A percentile compares a stretch with the other conserved stretches of the same genome.
phyloP scores from a whole-genome alignment of 2,888 invertebrate genomes.

The Acrobasis suavella region DNA sequence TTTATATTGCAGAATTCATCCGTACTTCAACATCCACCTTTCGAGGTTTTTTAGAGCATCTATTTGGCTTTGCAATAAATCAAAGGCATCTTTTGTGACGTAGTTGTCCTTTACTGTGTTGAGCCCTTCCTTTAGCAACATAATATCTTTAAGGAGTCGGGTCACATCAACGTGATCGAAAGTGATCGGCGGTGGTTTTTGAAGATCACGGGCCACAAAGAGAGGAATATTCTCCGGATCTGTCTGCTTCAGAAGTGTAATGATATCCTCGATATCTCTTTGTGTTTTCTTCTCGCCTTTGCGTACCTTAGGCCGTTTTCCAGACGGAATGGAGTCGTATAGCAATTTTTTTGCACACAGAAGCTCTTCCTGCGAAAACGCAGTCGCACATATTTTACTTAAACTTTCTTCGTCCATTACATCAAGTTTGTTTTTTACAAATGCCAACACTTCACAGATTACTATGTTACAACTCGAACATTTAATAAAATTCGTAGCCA shows the following conservation, averaged over 20 bases:
- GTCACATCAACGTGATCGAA: conserved; percentile 25
- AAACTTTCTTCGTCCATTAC: conserved; percentile 25
- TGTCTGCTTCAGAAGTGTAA: conserved; percentile 22
- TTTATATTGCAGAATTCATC: background rate
- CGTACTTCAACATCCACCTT: conserved; percentile 2
- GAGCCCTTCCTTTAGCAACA: conserved; percentile 7
- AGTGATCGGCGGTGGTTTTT: conserved; percentile 22
- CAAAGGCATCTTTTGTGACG: conserved; percentile 6
- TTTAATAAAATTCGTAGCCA: conserved; percentile 5
- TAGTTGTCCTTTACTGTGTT: conserved; percentile 2
- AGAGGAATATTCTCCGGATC: conserved; percentile 28
- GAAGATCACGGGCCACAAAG: conserved; percentile 27
- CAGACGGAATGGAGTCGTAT: conserved; percentile 9
- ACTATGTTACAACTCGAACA: conserved; percentile 14
- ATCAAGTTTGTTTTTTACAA: conserved; percentile 12
- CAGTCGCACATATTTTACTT: conserved; percentile 12
- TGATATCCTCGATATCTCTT: conserved; percentile 20
- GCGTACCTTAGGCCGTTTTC: conserved; percentile 1
- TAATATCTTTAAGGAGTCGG: conserved; percentile 24
- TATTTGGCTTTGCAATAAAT: conserved; percentile 14
- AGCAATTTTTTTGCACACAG: conserved; percentile 17
- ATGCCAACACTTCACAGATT: conserved; percentile 14
- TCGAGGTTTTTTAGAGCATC: background rate
- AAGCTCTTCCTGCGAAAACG: conserved; percentile 20
- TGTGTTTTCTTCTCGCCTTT: conserved; percentile 16